Evolutionary conservation across 2,113 vertebrate species (phyloP), one percentile per base, ranked within the genome.

Genomic region (Castor canadensis): DNA sequence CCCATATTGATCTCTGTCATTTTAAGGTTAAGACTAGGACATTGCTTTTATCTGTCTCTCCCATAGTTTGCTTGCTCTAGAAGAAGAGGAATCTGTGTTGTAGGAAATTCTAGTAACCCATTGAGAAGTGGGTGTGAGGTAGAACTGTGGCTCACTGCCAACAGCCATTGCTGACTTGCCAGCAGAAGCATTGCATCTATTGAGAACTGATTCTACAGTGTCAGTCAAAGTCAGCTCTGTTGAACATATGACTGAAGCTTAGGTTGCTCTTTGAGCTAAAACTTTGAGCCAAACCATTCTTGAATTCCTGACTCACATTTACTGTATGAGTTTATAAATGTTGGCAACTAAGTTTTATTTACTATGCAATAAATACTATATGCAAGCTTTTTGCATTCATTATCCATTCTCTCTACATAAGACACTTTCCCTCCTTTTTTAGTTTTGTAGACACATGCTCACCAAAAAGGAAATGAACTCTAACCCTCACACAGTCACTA

Each of bases 141-240:
- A 19, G 3, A 60, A 28, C 24, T 22, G 20, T 40, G 12, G 8
- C 43, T 8, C 22, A 6, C 43, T 13, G 7, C 24, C 47, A 56
- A 2, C 5, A 64, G 35, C 40, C 4, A 11, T 10, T 20, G 32
- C 43, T 9, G 49, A 30, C 15, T 73, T n/a, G 4, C 9, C 30
- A 52, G 24, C 26, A 4, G 6, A 32, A 10, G 3, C 4, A 5
- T n/a, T 10, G 1, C 58, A 64, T 9, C 19, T 4, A 2, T 3
- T 2, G 15, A 49, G 38, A 24, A 9, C 6, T 32, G 75, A 67
- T 28, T 3, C 3, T 56, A 6, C 6, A 35, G 5, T 3, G 5
- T 19, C 20, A 43, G 13, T 30, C 9, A 60, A 8, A 8, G 11
- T 81, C 1, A 22, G 12, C 30, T 54, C 6, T 56, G 32, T 38